A percentile compares a stretch with the other conserved stretches of the same genome.
Conservation (phyloP, 2,797 vertebrate genomes). For the Mormyrus proboscirostris region DNA sequence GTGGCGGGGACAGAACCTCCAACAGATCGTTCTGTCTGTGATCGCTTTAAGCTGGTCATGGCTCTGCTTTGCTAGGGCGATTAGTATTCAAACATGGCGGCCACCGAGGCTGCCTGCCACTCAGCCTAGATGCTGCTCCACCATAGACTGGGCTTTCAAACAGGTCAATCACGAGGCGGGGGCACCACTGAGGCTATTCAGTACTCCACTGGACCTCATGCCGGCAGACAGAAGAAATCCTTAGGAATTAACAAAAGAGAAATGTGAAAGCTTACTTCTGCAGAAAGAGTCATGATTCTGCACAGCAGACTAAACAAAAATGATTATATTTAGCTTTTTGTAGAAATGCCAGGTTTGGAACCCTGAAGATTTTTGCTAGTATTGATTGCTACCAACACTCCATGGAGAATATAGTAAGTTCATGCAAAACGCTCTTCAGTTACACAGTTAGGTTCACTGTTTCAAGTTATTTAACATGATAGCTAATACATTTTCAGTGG, state of each 20-base stretch:
- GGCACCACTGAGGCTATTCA: neutral
- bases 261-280: neutral
- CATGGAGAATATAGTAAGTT: neutral
- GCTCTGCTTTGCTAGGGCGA: conserved; percentile 47
- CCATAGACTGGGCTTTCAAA: conserved; percentile 1
- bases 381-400: neutral
- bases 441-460: neutral
- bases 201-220: neutral
- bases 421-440: neutral
- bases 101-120: conserved; percentile 18
- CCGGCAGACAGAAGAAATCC: neutral
- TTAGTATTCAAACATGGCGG: conserved; percentile 57
- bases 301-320: neutral
- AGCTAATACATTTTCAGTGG: neutral
- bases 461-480: neutral
- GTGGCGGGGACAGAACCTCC: conserved; percentile 82
- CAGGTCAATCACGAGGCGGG: neutral
- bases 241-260: conserved; percentile 8
- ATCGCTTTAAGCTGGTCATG: conserved; percentile 98
- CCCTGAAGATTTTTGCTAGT: neutral
- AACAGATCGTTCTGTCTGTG: conserved; percentile 92
- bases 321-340: neutral
- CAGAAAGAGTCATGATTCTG: neutral
- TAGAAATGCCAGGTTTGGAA: neutral
- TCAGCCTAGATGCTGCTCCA: neutral